phyloP scores from a whole-genome alignment of 2,113 vertebrate species.

The Poecilia latipinna region DNA sequence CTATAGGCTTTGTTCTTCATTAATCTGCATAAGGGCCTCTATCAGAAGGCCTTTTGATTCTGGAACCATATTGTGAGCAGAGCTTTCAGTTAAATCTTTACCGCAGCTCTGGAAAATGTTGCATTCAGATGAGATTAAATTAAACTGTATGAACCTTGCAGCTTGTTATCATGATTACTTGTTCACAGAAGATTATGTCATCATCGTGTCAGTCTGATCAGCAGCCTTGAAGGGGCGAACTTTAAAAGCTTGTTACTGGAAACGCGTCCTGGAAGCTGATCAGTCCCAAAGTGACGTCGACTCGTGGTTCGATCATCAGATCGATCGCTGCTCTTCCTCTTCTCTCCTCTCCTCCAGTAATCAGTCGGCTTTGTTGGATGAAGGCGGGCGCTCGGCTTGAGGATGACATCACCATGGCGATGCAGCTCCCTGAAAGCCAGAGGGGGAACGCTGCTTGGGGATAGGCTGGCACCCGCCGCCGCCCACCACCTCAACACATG shows the following conservation, averaged over 20 bases:
- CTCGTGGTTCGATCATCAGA: conserved; percentile 42
- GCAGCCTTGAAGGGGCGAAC: neutral
- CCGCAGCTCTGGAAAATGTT: neutral
- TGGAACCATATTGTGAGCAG: too few species aligned
- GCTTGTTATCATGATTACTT: neutral
- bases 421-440: conserved; percentile 43
- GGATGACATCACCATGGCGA: conserved; percentile 65
- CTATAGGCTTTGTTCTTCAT: too few species aligned
- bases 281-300: conserved; percentile 5
- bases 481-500: conserved; percentile 44
- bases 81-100: too few species aligned
- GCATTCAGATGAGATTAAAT: neutral
- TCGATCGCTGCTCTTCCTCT: conserved; percentile 38
- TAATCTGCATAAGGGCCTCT: too few species aligned
- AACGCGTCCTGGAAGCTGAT: conserved; percentile 9
- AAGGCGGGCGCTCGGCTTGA: conserved; percentile 48
- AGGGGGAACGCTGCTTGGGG: conserved; percentile 13
- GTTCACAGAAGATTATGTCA: neutral
- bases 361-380: conserved; percentile 52
- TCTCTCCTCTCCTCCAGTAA: conserved; percentile 38
- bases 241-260: conserved; percentile 9
- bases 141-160: neutral
- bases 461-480: conserved; percentile 46
- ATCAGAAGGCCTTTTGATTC: too few species aligned
- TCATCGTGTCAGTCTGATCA: neutral